phyloP scores from a whole-genome alignment of 2,113 vertebrate genomes.

The Seriola rivoliana region DNA sequence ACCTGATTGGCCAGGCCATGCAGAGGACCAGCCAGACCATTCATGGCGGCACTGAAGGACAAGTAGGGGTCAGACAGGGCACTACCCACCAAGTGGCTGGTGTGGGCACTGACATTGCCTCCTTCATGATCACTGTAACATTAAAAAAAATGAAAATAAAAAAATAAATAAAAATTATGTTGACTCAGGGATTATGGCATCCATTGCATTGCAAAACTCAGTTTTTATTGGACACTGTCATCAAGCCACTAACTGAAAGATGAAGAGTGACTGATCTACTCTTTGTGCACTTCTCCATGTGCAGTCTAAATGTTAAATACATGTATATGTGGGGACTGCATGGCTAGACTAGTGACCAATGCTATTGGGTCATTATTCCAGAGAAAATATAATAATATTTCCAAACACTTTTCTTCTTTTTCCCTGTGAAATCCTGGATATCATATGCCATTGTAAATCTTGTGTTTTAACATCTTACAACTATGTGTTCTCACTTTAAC shows the following conservation, averaged over 20 bases:
- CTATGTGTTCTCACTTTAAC: background rate
- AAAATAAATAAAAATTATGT: background rate
- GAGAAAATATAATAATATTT: background rate
- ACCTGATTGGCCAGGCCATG: conserved; percentile 98
- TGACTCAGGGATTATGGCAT: background rate
- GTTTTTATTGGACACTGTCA: too few species aligned
- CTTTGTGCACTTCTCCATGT: background rate
- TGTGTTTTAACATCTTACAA: background rate
- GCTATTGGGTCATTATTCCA: background rate
- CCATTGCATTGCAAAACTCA: too few species aligned
- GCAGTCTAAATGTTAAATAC: background rate
- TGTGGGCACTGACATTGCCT: conserved; percentile 97
- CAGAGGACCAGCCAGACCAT: conserved; percentile 94
- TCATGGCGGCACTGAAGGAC: conserved; percentile 96
- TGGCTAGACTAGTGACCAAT: background rate
- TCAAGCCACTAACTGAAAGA: too few species aligned
- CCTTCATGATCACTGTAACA: conserved; percentile 93
- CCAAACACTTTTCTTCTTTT: background rate
- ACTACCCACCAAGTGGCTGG: conserved; percentile 95
- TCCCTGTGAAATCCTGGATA: background rate
- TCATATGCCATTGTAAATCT: too few species aligned
- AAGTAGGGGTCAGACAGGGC: conserved; percentile 96
- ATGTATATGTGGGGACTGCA: background rate
- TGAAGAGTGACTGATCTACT: too few species aligned
- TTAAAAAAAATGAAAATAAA: conserved; percentile 1